Conservation (phyloP, 1,140 invertebrate species). For the Eriosoma lanigerum region DNA sequence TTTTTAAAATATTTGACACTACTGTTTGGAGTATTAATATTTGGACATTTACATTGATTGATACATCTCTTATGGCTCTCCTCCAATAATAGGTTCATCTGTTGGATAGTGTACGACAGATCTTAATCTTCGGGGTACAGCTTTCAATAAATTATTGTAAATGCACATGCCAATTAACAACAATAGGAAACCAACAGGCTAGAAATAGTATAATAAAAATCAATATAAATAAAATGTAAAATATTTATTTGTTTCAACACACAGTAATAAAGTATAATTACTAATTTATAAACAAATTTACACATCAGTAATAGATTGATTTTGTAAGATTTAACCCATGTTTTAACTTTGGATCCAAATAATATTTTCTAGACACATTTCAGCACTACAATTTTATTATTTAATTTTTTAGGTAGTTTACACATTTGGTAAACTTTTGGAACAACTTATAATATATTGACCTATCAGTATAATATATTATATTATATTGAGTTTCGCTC, state of each 20-base stretch:
- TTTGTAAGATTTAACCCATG: no score
- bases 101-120: slow-evolving; percentile 39
- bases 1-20: background rate
- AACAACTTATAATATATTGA: no score
- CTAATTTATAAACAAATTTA: no score
- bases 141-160: slow-evolving; percentile 71
- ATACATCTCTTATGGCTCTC: background rate
- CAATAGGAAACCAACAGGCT: slow-evolving; percentile 72
- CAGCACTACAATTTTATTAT: no score
- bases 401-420: no score
- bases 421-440: no score
- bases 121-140: slow-evolving; percentile 35
- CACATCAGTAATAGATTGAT: no score
- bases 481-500: no score
- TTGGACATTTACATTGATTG: background rate
- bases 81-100: slow-evolving; percentile 43
- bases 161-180: slow-evolving; percentile 74
- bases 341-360: no score
- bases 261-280: no score
- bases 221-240: slow-evolving; percentile 20
- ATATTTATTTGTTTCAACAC: background rate
- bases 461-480: no score
- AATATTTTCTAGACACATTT: no score
- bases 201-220: slow-evolving; percentile 56
- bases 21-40: background rate